Base-by-base conservation (phyloP, 1,140 invertebrate genomes). In the Phocides pigmalion region DNA sequence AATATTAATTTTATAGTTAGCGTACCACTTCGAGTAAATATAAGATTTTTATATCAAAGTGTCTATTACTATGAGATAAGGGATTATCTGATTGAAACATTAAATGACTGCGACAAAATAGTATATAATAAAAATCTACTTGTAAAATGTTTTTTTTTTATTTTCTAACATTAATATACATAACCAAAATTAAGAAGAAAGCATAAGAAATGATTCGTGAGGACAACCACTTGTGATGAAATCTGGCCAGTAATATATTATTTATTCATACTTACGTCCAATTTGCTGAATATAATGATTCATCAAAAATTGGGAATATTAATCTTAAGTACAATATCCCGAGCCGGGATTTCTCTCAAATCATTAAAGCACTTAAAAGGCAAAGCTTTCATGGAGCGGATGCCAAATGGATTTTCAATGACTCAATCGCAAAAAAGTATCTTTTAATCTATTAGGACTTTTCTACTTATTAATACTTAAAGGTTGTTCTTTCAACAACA, bases 291-390 rank as follows among this genome's bases (percentile, higher is more conserved):
- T 66, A 71, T 66, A 74, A 74, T 80, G 62, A 77, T 67, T 76
- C 74, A 67, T 68, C 70, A 49, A 65, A 68, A 49, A 49, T 39
- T 49, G 44, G 44, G 42, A 15, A 39, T 61, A 61, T 61, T 61
- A 61, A 61, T 61, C 28, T 20, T 39, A 4, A 61, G 44, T 12
- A 37, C 28, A 47, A 61, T 47, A 61, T 47, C 44, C 15, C 42
- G 44, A 32, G 22, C 9, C 22, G 39, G 20, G 62, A 63, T 79
- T 76, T 77, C 69, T 65, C 68, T 67, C 62, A 70, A 80, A 82
- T 82, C 76, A 80, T 82, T 84, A 79, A 74, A 78, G 76, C 81
- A 81, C 76, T 86, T 76, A 82, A 76, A 74, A 74, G 62, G 67
- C 68, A 76, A 80, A 81, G 76, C 76, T 73, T 76, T 70, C 54